Percentiles rank a stretch among this genome's conserved stretches.
These are phyloP conservation scores for Gymnocypris eckloni DNA, from an alignment of 2,797 vertebrate genomes.

Conservation along the genomic window DNA sequence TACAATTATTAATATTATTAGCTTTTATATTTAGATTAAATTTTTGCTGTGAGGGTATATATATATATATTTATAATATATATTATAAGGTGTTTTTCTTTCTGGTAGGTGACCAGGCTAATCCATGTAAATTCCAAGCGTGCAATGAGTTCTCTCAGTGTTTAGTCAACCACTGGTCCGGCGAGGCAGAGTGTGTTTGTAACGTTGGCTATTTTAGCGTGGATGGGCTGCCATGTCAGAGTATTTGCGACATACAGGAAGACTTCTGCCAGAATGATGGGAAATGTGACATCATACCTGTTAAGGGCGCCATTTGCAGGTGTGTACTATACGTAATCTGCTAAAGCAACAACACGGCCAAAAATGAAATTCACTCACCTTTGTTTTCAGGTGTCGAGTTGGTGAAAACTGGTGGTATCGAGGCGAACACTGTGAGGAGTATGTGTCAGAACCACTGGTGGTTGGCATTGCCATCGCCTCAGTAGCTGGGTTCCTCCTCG, in stretches of 20 bases:
- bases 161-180: conserved; percentile 87
- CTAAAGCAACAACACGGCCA: background rate
- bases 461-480: conserved; percentile 89
- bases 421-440: conserved; percentile 94
- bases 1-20: background rate
- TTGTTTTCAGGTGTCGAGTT: conserved; percentile 84
- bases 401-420: conserved; percentile 97
- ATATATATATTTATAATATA: background rate
- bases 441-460: conserved; percentile 89
- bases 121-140: conserved; percentile 96
- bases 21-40: background rate
- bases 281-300: conserved; percentile 91
- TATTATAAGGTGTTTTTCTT: background rate
- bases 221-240: conserved; percentile 89
- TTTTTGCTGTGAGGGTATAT: background rate
- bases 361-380: background rate
- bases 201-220: conserved; percentile 89
- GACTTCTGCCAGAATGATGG: conserved; percentile 95
- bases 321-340: conserved; percentile 57
- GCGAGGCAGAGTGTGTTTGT: conserved; percentile 93
- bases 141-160: conserved; percentile 93
- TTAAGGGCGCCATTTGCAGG: conserved; percentile 96
- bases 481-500: conserved; percentile 85
- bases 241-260: conserved; percentile 86
- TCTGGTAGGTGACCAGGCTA: conserved; percentile 87